phyloP scores from a whole-genome alignment of 53 echinoderm and acorn worm genomes.

The Mesocentrotus franciscanus region DNA sequence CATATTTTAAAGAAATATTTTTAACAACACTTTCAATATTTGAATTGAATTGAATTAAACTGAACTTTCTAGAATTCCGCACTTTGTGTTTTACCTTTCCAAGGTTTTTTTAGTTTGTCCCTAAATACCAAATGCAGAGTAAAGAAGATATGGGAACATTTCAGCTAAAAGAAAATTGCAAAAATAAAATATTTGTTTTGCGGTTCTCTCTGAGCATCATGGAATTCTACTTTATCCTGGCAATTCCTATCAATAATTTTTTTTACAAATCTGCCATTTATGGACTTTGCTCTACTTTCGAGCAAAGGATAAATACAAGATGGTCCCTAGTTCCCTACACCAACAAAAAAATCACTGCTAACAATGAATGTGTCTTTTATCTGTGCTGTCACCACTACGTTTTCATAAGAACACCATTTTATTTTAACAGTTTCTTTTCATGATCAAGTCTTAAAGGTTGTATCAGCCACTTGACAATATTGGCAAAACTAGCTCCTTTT shows the following conservation, averaged over 20 bases:
- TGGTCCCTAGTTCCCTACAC: neutral
- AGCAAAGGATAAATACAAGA: conserved; percentile 12
- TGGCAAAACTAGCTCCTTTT: neutral
- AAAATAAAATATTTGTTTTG: too few species aligned
- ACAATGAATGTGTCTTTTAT: neutral
- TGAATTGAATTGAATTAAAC: too few species aligned
- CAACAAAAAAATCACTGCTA: neutral
- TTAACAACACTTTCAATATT: too few species aligned
- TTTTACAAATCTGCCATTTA: neutral
- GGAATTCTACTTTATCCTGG: neutral
- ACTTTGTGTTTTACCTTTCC: too few species aligned
- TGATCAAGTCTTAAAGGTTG: neutral
- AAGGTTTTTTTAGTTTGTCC: too few species aligned
- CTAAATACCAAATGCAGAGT: too few species aligned
- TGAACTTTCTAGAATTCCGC: too few species aligned
- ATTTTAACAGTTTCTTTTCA: conserved; percentile 25
- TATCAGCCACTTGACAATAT: neutral
- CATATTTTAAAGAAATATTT: too few species aligned
- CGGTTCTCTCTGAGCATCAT: too few species aligned
- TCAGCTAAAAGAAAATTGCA: too few species aligned
- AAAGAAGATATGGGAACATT: too few species aligned
- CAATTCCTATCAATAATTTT: neutral
- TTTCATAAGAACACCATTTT: conserved; percentile 21
- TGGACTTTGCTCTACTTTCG: neutral
- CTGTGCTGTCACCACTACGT: neutral